These are phyloP conservation scores for Leguminivora glycinivorella DNA, from an alignment of 1,140 invertebrate species.

Conservation along the genomic window DNA sequence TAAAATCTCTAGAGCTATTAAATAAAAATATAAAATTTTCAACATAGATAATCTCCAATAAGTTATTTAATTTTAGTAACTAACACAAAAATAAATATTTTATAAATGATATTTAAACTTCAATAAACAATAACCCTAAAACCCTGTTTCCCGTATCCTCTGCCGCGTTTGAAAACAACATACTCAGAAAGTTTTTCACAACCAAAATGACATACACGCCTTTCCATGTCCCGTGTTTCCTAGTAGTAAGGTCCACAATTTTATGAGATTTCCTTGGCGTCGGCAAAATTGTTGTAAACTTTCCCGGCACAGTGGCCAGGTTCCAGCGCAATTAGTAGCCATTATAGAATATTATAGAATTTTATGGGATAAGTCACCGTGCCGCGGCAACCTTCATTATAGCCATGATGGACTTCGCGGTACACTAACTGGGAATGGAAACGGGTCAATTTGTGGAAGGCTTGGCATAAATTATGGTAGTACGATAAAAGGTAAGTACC, in stretches of 20 bases:
- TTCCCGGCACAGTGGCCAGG: constrained; percentile 47
- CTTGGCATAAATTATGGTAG: not conserved
- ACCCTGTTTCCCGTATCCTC: not conserved
- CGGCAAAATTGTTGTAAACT: not conserved
- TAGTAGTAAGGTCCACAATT: not conserved
- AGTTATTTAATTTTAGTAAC: too few relatives aligned
- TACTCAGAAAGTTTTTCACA: not conserved
- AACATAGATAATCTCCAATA: too few relatives aligned
- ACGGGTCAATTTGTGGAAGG: not conserved
- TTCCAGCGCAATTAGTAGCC: constrained; percentile 43
- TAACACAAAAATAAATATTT: too few relatives aligned
- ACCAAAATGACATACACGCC: not conserved
- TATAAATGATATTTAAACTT: not conserved
- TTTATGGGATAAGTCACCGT: constrained; percentile 33
- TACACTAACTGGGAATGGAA: not conserved
- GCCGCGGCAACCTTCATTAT: not conserved
- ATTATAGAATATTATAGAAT: constrained; percentile 44
- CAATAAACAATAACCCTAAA: not conserved
- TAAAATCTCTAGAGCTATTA: not conserved
- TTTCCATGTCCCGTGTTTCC: not conserved
- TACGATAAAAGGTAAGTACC: not conserved
- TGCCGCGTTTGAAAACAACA: not conserved
- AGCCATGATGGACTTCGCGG: constrained; percentile 1
- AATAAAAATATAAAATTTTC: too few relatives aligned
- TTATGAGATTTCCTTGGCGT: not conserved